A percentile compares a stretch with the other conserved stretches of the same genome.
These are phyloP conservation scores for Pegea sp. DNA, from an alignment of 23 tunicate genomes.

Conservation along the genomic window DNA sequence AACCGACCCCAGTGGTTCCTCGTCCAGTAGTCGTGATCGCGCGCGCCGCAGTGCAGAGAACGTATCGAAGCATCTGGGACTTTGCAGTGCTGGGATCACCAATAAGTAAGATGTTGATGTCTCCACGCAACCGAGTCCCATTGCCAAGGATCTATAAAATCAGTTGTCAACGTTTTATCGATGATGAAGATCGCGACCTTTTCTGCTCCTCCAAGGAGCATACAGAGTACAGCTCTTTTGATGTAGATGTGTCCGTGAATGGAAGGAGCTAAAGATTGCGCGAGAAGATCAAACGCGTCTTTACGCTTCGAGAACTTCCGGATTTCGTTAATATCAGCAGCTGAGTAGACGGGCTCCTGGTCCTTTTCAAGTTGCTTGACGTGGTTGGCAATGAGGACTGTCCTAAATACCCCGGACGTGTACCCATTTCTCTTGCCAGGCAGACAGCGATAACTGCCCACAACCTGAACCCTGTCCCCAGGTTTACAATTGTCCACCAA, in stretches of 20 bases:
- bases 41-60: constrained; percentile 73
- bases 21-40: constrained; percentile 94
- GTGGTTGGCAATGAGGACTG: constrained; percentile 73
- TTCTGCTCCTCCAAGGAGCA: constrained; percentile 90
- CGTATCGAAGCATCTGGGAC: constrained; percentile 90
- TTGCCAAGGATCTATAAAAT: constrained; percentile 57
- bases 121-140: constrained; percentile 91
- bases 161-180: too few species aligned
- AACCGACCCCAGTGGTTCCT: constrained; percentile 94
- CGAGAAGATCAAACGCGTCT: constrained; percentile 59
- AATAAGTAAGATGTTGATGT: constrained; percentile 70
- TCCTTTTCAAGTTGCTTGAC: constrained; percentile 77
- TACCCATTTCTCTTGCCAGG: constrained; percentile 88
- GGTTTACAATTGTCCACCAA: constrained; percentile 89
- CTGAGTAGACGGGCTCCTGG: constrained; percentile 42
- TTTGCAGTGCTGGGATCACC: constrained; percentile 98
- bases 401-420: constrained; percentile 79
- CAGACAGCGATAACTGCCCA: constrained; percentile 85
- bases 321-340: constrained; percentile 51
- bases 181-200: constrained; percentile 39
- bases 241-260: constrained; percentile 92
- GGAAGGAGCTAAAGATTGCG: constrained; percentile 87
- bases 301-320: constrained; percentile 56
- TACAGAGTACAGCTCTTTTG: constrained; percentile 85
- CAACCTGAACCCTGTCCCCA: constrained; percentile 83